phyloP scores from a whole-genome alignment of 1,140 invertebrate species.

The Drosophila ananassae region DNA sequence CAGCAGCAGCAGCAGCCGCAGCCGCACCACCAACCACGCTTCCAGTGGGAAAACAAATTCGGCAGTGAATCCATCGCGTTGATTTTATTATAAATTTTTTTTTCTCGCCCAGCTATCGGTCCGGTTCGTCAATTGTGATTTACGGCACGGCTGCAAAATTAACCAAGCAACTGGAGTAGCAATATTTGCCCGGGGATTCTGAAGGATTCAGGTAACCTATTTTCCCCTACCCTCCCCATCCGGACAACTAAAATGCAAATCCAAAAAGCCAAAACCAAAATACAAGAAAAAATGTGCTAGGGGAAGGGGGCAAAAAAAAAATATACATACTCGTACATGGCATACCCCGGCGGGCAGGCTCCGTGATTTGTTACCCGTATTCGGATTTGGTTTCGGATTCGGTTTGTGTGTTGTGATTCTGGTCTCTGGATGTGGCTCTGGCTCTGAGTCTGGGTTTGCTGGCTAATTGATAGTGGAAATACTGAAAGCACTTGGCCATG shows the following conservation, averaged over 20 bases:
- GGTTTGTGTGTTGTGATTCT: neutral
- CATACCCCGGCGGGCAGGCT: constrained; percentile 4
- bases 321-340: constrained; percentile 1
- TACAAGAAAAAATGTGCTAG: neutral
- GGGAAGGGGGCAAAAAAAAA: neutral
- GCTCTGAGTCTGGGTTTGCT: constrained; percentile 5
- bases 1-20: constrained; percentile 31
- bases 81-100: constrained; percentile 52
- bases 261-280: constrained; percentile 4
- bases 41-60: constrained; percentile 58
- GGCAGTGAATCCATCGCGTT: constrained; percentile 43
- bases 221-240: neutral
- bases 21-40: constrained; percentile 36
- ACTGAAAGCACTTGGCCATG: constrained; percentile 34
- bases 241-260: constrained; percentile 1
- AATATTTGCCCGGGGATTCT: constrained; percentile 12
- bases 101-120: constrained; percentile 3
- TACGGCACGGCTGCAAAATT: constrained; percentile 31
- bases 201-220: constrained; percentile 11
- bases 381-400: constrained; percentile 1
- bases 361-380: constrained; percentile 4
- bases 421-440: neutral
- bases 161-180: constrained; percentile 37
- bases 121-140: constrained; percentile 51
- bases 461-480: constrained; percentile 37